A percentile compares a stretch with the other conserved stretches of the same genome.
phyloP scores from a whole-genome alignment of 2,113 vertebrate genomes.

The Menidia beryllina region DNA sequence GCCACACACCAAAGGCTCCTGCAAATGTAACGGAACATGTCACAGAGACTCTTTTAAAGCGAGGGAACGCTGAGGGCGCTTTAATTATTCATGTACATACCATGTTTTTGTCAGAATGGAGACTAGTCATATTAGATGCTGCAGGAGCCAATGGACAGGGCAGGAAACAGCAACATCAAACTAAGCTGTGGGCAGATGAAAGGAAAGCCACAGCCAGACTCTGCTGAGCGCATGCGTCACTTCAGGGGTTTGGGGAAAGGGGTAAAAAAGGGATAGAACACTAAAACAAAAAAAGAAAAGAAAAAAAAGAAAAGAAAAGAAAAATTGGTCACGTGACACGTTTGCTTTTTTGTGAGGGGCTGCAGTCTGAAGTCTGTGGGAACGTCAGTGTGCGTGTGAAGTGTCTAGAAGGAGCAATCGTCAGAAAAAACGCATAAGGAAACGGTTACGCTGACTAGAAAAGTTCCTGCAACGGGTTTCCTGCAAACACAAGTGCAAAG shows the following conservation, averaged over 20 bases:
- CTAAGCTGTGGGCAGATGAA: conserved; percentile 24
- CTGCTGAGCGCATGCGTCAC: conserved; percentile 66
- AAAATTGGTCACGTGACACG: conserved; percentile 66
- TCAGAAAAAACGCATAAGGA: not conserved
- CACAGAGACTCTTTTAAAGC: conserved; percentile 38
- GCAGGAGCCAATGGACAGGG: not conserved
- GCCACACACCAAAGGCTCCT: conserved; percentile 10
- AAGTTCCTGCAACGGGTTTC: conserved; percentile 34
- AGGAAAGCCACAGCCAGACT: conserved; percentile 11
- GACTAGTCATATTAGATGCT: not conserved
- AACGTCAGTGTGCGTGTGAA: conserved; percentile 25
- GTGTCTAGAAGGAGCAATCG: conserved; percentile 4
- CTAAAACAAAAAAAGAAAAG: not conserved
- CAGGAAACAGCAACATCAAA: conserved; percentile 24
- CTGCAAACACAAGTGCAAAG: not conserved
- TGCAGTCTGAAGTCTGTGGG: conserved; percentile 62
- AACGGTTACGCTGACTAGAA: not conserved
- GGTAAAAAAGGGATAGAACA: conserved; percentile 32
- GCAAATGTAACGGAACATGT: conserved; percentile 23
- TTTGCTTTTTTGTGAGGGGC: conserved; percentile 40
- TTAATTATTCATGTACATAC: conserved; percentile 41
- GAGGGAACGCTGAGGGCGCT: conserved; percentile 7
- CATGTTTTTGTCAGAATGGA: conserved; percentile 4
- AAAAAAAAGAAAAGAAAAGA: conserved; percentile 33
- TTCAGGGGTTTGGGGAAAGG: conserved; percentile 16